phyloP scores from a whole-genome alignment of 2,888 invertebrate genomes.

The Chymomyza fuscimana region DNA sequence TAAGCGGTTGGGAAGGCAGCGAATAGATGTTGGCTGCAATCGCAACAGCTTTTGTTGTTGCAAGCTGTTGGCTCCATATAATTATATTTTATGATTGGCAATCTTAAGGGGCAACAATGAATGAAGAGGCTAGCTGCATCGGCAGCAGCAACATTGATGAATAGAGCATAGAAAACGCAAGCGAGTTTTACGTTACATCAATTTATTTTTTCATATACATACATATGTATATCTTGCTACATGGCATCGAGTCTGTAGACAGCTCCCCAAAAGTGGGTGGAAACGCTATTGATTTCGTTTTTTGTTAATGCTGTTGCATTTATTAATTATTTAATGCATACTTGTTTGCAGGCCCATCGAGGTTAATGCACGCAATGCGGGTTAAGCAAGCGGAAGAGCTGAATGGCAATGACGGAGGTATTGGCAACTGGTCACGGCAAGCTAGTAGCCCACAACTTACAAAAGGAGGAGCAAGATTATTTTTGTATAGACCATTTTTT shows the following conservation, averaged over 20 bases:
- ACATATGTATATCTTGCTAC: too few relatives aligned
- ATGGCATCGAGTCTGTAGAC: not conserved
- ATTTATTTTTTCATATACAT: not conserved
- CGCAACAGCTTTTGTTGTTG: constrained; percentile 6
- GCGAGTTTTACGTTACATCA: constrained; percentile 20
- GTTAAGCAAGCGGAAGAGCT: constrained; percentile 56
- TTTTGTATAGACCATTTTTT: constrained; percentile 23
- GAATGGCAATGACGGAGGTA: not conserved
- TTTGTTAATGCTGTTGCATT: constrained; percentile 19
- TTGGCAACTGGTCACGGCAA: constrained; percentile 42
- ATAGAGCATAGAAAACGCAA: constrained; percentile 51
- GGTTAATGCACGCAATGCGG: constrained; percentile 62
- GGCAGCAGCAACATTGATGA: constrained; percentile 55
- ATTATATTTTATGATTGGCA: constrained; percentile 17
- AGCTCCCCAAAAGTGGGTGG: constrained; percentile 34
- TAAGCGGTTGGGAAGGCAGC: constrained; percentile 17
- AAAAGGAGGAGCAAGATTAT: too few relatives aligned
- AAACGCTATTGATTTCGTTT: constrained; percentile 50
- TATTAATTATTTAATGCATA: constrained; percentile 36
- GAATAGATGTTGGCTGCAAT: not conserved
- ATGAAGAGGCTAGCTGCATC: constrained; percentile 18
- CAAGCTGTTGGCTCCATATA: not conserved
- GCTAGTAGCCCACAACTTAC: too few relatives aligned
- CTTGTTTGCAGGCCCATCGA: constrained; percentile 35
- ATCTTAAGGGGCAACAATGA: constrained; percentile 6